Evolutionary conservation across 2,797 vertebrate genomes (phyloP), one percentile per base, ranked within the genome.

Genomic region (Carduelis carduelis): DNA sequence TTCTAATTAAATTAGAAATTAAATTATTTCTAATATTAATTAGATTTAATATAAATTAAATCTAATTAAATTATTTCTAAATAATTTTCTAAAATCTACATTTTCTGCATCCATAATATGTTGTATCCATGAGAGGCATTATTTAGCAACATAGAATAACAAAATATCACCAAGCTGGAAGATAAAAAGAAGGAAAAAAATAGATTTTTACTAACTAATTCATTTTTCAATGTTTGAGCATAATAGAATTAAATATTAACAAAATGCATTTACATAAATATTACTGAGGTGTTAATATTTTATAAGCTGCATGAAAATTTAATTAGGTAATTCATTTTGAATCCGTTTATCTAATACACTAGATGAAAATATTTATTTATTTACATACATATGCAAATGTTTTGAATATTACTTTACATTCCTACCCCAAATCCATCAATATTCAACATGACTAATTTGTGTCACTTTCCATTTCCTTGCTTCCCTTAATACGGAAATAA

Each of bases 381-480:
- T 80, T 96, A 55, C 34, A 50, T 60, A 52, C 2, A 19, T 64
- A 50, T 57, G 65, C 43, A 76, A 59, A 64, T 70, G 3, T 72
- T 74, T 79, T 63, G 12, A 52, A 19, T 80, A 59, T 37, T 81
- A 14, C 12, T 77, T 74, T 30, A 30, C 35, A 57, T 57, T 66
- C 46, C 11, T 83, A 71, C 21, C 21, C 35, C 18, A 85, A 72
- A 66, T 27, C 26, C 20, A 46, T 63, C 75, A 85, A 30, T 92
- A 82, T 93, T 72, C 52, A 89, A 28, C 52, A 41, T 64, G n/a
- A 76, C 49, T 89, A 75, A 80, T 91, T 83, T 60, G n/a, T 91
- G 56, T 91, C 63, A 59, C 82, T 85, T 95, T 44, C 44, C 22
- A 47, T 94, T 93, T 91, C 27, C 39, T 78, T 90, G 28, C 24